These are phyloP conservation scores for Beroe ovata DNA, from an alignment of 37 sponge, comb jelly and placozoan genomes.

Conservation along the genomic window DNA sequence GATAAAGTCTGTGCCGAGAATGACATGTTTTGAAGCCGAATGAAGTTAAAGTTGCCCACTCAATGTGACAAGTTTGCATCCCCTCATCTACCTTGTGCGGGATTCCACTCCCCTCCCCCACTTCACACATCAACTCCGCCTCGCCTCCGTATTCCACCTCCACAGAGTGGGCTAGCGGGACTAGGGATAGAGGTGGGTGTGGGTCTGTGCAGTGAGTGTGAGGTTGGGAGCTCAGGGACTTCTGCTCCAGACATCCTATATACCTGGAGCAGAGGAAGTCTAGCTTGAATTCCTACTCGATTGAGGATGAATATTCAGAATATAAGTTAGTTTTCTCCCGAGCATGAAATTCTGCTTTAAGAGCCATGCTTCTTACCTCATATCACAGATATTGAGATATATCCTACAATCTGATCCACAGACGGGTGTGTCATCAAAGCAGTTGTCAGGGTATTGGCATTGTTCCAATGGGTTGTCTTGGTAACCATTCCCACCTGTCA, in stretches of 20 bases:
- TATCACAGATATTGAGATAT: not conserved
- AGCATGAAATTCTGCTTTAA: no score
- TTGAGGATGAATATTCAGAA: no score
- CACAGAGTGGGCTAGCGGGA: not conserved
- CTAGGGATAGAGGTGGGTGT: not conserved
- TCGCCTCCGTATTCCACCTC: not conserved
- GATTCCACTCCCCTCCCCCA: not conserved
- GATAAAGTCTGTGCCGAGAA: no score
- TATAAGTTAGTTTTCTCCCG: no score
- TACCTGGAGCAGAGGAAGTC: not conserved
- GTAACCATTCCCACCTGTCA: no score
- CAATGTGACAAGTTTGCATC: no score
- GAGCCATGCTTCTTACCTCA: constrained; percentile 6
- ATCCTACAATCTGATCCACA: constrained; percentile 21
- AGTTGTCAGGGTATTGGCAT: not conserved
- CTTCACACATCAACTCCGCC: not conserved
- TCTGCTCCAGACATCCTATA: not conserved
- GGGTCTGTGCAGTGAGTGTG: constrained; percentile 8
- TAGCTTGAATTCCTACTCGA: not conserved
- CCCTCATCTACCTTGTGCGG: not conserved
- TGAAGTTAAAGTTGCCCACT: no score
- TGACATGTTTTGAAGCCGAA: no score
- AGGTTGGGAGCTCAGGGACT: not conserved
- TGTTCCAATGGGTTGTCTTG: not conserved
- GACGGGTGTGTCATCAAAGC: not conserved